Conservation (phyloP, 2,797 vertebrate species). For the Xenops minutus region DNA sequence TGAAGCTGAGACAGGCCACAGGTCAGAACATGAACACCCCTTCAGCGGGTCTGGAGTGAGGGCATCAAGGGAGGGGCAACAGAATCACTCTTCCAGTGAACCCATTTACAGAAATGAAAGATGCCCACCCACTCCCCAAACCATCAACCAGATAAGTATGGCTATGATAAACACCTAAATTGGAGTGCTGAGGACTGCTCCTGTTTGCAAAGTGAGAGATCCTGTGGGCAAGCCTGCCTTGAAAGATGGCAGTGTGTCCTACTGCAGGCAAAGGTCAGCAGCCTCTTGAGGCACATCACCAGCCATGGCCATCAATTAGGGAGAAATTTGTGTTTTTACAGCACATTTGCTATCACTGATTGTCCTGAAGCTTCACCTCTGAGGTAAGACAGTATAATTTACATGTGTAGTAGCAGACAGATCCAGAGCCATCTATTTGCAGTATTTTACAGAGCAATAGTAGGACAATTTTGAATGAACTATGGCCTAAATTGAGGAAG, state of each 20-base stretch:
- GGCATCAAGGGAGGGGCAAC: background rate
- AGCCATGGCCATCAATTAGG: background rate
- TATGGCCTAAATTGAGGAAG: constrained; percentile 8
- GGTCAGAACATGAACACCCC: background rate
- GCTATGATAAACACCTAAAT: background rate
- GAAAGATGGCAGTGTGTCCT: background rate
- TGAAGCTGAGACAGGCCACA: background rate
- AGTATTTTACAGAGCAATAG: constrained; percentile 1
- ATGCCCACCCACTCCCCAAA: background rate
- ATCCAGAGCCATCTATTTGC: background rate
- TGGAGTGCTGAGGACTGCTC: background rate
- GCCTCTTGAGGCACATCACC: background rate
- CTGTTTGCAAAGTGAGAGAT: background rate
- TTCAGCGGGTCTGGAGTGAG: background rate
- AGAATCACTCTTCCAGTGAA: background rate
- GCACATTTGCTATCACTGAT: background rate
- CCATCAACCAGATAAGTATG: background rate
- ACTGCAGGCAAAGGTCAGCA: background rate
- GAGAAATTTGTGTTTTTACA: accelerated
- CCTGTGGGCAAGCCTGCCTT: background rate
- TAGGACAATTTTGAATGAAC: constrained; percentile 35
- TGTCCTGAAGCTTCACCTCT: background rate
- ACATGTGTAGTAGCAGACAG: background rate
- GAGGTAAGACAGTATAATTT: background rate
- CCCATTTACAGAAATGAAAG: background rate